Base-by-base conservation (phyloP, 2,888 invertebrate genomes). In the Drosophila pegasa region DNA sequence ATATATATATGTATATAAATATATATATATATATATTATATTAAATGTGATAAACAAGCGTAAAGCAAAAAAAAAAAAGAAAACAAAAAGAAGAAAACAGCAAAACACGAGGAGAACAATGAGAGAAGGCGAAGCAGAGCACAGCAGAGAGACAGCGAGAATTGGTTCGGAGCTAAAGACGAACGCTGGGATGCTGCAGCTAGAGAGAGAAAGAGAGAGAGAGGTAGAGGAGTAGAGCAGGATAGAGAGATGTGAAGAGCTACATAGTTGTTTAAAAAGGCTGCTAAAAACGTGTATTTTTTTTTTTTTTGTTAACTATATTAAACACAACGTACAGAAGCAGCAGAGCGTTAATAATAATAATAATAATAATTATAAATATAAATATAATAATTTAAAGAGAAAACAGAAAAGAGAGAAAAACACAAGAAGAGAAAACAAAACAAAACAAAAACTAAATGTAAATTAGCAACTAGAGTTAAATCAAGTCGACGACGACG, bases 31-130 rank as follows among this genome's bases (percentile, higher is more conserved):
- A 80, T 75, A 80, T 72, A 83, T 75, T 84, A 72, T 89, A 77
- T 85, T 90, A 88, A 81, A 87, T 88, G 86, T 87, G 89, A 82
- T 89, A 85, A 87, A 83, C 76, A 85, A 75, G 84, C 78, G 82
- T 82, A 69, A 87, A 88, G 82, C 78, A 82, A 83, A 77, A 81
- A 80, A 74, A 70, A 65, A 78, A 69, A 67, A 56, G 51, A 61
- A 63, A 61, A 62, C 47, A 43, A 65, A 54, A 33, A 27, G 60
- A 60, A 40, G 59, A 37, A 71, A 73, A 16, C 37, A 51, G 22
- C 55, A 41, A 18, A 56, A 31, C 16, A 56, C 37, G 65, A 63
- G 71, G 65, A 63, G 71, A 57, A 58, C 22, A 66, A 48, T 40
- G 33, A 48, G 31, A 52, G 54, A 41, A 29, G 37, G 25, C 55